These are phyloP conservation scores for Homarus americanus DNA, from an alignment of 1,140 invertebrate species.

Conservation along the genomic window DNA sequence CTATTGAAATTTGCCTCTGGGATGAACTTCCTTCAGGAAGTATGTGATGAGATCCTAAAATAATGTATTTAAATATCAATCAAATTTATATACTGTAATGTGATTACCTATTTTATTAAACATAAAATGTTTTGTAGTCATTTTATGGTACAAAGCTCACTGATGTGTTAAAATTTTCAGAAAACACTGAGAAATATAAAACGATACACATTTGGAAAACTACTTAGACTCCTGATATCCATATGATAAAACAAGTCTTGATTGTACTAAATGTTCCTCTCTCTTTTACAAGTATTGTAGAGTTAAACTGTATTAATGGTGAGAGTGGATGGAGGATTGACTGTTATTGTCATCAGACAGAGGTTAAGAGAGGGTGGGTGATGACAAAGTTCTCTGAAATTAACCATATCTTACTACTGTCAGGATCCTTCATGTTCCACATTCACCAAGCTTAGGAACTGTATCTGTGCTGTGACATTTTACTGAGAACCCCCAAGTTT, in stretches of 20 bases:
- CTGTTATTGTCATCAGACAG: background rate
- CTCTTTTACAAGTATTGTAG: conserved; percentile 24
- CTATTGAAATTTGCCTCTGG: background rate
- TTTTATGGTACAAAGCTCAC: conserved; percentile 47
- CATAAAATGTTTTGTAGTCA: conserved; percentile 33
- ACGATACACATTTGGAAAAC: background rate
- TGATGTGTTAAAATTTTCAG: background rate
- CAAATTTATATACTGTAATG: conserved; percentile 3
- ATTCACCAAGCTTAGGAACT: conserved; percentile 49
- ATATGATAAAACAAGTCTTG: background rate
- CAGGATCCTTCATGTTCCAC: conserved; percentile 38
- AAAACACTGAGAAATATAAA: background rate
- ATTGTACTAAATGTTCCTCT: conserved; percentile 26
- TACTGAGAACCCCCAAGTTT: conserved; percentile 53
- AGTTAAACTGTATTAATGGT: conserved; percentile 9
- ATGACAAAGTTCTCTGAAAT: background rate
- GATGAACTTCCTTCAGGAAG: background rate
- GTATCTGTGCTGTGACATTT: conserved; percentile 64
- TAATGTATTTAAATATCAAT: background rate
- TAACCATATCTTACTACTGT: background rate
- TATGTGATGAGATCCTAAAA: conserved; percentile 4
- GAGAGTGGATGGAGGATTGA: background rate
- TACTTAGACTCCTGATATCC: background rate
- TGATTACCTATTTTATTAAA: background rate
- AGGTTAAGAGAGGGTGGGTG: background rate